Evolutionary conservation across 2,113 vertebrate genomes (phyloP), one percentile per base, ranked within the genome.

Genomic region (Oryzias woworae): DNA sequence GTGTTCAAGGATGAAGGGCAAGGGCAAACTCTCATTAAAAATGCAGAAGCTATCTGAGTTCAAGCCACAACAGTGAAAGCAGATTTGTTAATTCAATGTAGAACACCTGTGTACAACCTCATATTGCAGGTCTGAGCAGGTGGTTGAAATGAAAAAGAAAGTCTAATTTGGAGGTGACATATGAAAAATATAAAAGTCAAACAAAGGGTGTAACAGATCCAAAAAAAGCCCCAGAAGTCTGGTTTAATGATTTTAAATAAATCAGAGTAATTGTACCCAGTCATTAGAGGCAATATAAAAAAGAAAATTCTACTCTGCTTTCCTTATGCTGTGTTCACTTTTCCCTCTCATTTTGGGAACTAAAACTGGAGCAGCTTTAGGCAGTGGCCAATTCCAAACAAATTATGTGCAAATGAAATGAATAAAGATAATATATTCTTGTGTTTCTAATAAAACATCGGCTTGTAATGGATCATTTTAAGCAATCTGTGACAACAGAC

Each of bases 11-110:
- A 83, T 75, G 64, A 81, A 80, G 67, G 70, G 65, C 49, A 56
- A 62, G 71, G 64, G 77, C 76, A 67, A 58, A 71, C 59, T 73
- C 53, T 82, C 73, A 80, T 86, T 75, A 83, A 82, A 64, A 69
- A 65, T 73, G 66, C 64, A 85, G 67, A 47, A 80, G 69, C 58
- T 66, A 69, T 73, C 43, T 56, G 63, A 63, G 73, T 73, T 67
- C 51, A 66, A 83, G 73, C 58, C 70, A 66, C 63, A 75, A 20
- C 45, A 69, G 68, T 36, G 68, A 53, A 52, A 18, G 36, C 51
- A 18, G 46, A 70, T 74, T 44, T 53, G 64, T 73, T 75, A 53
- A 43, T 28, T 70, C 49, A n/a, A 44, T 71, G 72, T 60, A 28
- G 50, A 73, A 75, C 80, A 77, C 52, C 49, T 56, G 43, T 24